Evolutionary conservation across 1,140 invertebrate genomes (phyloP), one percentile per base, ranked within the genome.

Genomic region (Chelonus insularis): DNA sequence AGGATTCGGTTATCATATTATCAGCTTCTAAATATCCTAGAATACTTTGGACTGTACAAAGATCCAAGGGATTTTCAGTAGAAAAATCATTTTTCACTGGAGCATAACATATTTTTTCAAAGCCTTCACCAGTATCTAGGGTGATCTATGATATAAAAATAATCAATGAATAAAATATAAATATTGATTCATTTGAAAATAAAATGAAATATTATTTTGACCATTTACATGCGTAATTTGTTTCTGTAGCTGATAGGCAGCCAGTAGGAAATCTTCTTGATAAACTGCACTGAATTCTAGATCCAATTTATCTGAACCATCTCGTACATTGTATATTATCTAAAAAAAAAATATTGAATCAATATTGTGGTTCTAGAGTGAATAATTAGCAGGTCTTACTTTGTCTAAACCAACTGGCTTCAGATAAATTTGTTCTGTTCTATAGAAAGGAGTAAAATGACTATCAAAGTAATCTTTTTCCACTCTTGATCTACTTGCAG

Each of bases 361-460:
- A 25, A 16, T 25, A 32, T 7, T 4, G 4, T 25, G 7, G 21
- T 11, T n/a, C 1, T 39, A 11, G 14, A 12, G 2, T 11, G 11
- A 12, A 48, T 20, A 70, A 5, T 65, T 56, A 4, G 76, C 72
- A 48, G 39, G n/a, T 78, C 75, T 72, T 81, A 84, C 75, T 60
- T 76, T 68, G 61, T 72, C 51, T n/a, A 83, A 48, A 18, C 64
- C 66, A 1, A 78, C 67, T 0, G 84, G 70, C 64, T 84, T 85
- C 5, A 93, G 86, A 57, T 94, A 96, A 34, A 97, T 76, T 80
- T 96, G 94, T 72, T 95, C 89, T 4, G 89, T 90, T 58, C 95
- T 85, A 78, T 96, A 97, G 77, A 98, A 98, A n/a, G 95, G 95
- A 12, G 88, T 83, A 72, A 95, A 95, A 66, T 88, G 85, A 9